Base-by-base conservation (phyloP, 2,888 invertebrate species). In the Noctua janthina region DNA sequence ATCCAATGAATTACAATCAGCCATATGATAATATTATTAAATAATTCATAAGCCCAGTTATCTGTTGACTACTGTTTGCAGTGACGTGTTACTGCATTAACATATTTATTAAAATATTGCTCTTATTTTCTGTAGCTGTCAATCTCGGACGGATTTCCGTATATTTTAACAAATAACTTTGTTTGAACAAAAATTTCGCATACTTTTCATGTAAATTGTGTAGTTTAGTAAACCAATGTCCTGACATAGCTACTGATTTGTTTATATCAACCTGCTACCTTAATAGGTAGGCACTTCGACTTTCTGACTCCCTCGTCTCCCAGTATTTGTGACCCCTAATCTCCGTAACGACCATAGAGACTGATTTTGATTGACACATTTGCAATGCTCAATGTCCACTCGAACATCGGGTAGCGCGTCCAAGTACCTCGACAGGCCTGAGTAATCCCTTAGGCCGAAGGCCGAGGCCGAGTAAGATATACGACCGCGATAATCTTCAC, bases 401-500 rank as follows among this genome's bases (percentile, higher is more conserved):
- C 83, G 83, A 92, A 85, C 82, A 87, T 89, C 85, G 90, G 88
- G 88, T 88, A 88, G 90, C 87, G 84, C 85, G 86, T 86, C 87
- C 88, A 90, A 93, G 93, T 91, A 90, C 88, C 90, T 92, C 90
- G 88, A 79, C 79, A 81, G 79, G 89, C 89, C 86, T 88, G 84
- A 91, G 90, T 94, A 94, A 93, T 94, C 92, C 92, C 89, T 91
- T 90, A 90, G 90, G 91, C 89, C 90, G 90, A 89, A 91, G 90
- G 91, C 89, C 91, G 90, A 88, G 91, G 91, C 85, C 90, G 87
- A 90, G 88, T 88, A 91, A 93, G 93, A 94, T 93, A 92, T 92
- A 94, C 90, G 91, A 87, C 91, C 90, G 89, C 90, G 95, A 94
- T 95, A 94, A 95, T 95, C 94, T 93, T 91, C 91, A 92, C 91